Base-by-base conservation (phyloP, 2,113 vertebrate species). In the Odontesthes bonariensis region DNA sequence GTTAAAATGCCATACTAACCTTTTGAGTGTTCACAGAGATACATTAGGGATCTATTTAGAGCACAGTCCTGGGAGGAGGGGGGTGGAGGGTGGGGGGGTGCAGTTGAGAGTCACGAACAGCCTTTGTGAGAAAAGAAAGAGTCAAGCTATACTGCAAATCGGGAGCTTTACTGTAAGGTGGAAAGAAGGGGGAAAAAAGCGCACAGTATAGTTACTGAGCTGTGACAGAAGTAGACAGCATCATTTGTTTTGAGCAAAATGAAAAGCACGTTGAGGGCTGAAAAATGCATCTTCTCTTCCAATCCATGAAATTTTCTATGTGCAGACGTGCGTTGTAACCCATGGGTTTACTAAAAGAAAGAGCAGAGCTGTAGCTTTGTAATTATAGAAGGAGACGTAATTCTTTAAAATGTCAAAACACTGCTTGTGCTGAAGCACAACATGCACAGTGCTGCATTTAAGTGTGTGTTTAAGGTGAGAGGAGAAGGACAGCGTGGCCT, bases 31-130 rank as follows among this genome's bases (percentile, higher is more conserved):
- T 81, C 67, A 67, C 80, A 73, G 68, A 80, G 80, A 89, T 52
- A 83, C 84, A 83, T 88, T 81, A 79, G 58, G 69, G 72, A 78
- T 79, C 82, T 88, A 90, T 91, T 90, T 83, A 70, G 51, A 82
- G 79, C 51, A 53, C 35, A 32, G 54, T 64, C 52, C 77, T 82
- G 77, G 76, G 75, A 42, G 62, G 79, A 55, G 55, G 75, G 71
- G 75, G 80, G 75, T 42, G 62, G 79, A 55, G 55, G 75, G 71
- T 73, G 80, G 27, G 27, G 62, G 54, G 74, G 46, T 68, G 57
- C 27, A 6, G 61, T 55, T 46, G 6, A 38, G 23, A 52, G 66
- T 68, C 67, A 65, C 63, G 77, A 72, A 88, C 59, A 69, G 56
- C 35, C 55, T 82, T 35, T 17, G 31, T 38, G 58, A 59, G 65